phyloP scores from a whole-genome alignment of 2,888 invertebrate genomes.

The Pristionchus entomophagus region DNA sequence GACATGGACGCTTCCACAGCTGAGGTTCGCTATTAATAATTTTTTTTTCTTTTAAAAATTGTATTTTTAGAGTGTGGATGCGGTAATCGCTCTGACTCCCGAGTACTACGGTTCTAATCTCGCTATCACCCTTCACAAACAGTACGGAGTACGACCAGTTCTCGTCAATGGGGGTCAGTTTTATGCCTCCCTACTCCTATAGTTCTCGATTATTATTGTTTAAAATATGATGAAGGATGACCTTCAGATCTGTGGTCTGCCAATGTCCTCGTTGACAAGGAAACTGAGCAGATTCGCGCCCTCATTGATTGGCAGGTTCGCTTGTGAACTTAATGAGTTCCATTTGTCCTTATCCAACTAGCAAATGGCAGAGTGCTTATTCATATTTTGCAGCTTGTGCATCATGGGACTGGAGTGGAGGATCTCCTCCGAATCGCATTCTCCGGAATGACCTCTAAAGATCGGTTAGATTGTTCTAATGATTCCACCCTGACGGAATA shows the following conservation, averaged over 20 bases:
- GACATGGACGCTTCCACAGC: background rate
- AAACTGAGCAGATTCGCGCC: slow-evolving; percentile 21
- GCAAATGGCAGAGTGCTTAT: background rate
- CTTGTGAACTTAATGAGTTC: background rate
- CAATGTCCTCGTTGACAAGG: slow-evolving; percentile 21
- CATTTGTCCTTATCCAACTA: too few species aligned
- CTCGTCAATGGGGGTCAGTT: slow-evolving; percentile 46
- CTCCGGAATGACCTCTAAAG: background rate
- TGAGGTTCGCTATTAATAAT: slow-evolving; percentile 1
- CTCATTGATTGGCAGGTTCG: slow-evolving; percentile 43
- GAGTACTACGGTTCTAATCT: slow-evolving; percentile 33
- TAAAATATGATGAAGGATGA: background rate
- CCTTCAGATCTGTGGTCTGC: slow-evolving; percentile 43
- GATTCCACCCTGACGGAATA: too few species aligned
- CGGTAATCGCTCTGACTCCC: background rate
- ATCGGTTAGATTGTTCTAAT: slow-evolving; percentile 32
- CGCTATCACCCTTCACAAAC: background rate
- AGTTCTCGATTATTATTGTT: background rate
- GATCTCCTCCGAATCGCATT: slow-evolving; percentile 11
- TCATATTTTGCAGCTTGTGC: background rate
- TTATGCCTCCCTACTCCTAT: too few species aligned
- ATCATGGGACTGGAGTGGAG: slow-evolving; percentile 20
- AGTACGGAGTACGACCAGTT: slow-evolving; percentile 18
- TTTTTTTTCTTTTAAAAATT: background rate
- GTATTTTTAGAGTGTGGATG: background rate